Evolutionary conservation across 1,140 invertebrate genomes (phyloP), one percentile per base, ranked within the genome.

Genomic region (Apocrypta bakeri): DNA sequence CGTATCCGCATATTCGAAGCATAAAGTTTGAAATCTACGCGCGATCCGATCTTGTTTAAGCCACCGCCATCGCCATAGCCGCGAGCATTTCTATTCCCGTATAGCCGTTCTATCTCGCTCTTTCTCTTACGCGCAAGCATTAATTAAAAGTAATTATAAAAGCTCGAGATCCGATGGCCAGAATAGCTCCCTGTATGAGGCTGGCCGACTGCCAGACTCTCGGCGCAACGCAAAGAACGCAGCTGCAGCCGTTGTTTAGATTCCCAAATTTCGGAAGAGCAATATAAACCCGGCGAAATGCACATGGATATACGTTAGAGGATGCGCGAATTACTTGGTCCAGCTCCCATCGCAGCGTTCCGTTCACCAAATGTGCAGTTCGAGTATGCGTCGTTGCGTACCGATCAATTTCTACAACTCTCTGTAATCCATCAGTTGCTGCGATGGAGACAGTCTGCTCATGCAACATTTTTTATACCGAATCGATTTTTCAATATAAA

Each of bases 211-310:
- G 74, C 48, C 74, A 76, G 29, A n/a, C 42, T 56, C 17, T 56
- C 48, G 17, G 9, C 0, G 3, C 3, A 9, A 25, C 63, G 11
- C 63, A 25, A 66, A 29, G 63, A 66, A 29, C 14, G 2, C n/a
- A 33, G n/a, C 3, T 12, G 31, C 27, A 11, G n/a, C 12, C 64
- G 76, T 68, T 85, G 83, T 86, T 87, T 85, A 73, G 72, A 76
- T 87, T 81, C 40, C 83, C 69, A 79, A 78, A 71, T 83, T 81
- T 80, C 66, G 69, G 42, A 56, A 56, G 27, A 37, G 48, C 7
- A 42, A 83, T 77, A 64, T 66, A 12, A 29, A 40, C 21, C 29
- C 6, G 11, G 1, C 40, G 61, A 17, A 66, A 66, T 66, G 31
- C 21, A n/a, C 6, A 4, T 56, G 6, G 11, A n/a, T n/a, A 48